phyloP scores from a whole-genome alignment of 2,797 vertebrate genomes.

The Sciurus carolinensis region DNA sequence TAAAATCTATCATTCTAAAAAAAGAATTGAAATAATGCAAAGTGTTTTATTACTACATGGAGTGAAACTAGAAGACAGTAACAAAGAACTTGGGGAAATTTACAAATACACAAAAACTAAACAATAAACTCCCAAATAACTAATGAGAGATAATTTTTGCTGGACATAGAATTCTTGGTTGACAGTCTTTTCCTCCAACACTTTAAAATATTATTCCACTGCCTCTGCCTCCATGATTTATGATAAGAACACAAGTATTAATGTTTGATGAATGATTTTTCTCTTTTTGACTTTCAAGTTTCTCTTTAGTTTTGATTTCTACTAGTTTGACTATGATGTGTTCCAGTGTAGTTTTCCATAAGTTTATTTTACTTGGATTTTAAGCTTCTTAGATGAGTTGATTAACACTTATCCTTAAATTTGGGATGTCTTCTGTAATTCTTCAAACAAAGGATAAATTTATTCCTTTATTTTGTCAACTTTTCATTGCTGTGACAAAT shows the following conservation, averaged over 20 bases:
- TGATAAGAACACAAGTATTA: not conserved
- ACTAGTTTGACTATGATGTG: not conserved
- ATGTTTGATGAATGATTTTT: not conserved
- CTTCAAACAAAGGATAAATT: too few species aligned
- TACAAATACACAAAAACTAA: not conserved
- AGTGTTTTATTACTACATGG: not conserved
- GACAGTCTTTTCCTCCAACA: not conserved
- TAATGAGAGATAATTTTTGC: not conserved
- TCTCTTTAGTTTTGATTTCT: not conserved
- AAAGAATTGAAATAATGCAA: not conserved
- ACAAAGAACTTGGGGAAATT: not conserved
- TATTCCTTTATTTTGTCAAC: too few species aligned
- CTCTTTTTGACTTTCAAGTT: not conserved
- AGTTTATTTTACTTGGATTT: not conserved
- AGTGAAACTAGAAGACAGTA: not conserved
- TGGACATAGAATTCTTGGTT: not conserved
- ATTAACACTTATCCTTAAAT: too few species aligned
- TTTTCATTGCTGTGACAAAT: too few species aligned
- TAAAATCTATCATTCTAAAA: not conserved
- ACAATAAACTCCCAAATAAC: not conserved
- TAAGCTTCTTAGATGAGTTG: too few species aligned
- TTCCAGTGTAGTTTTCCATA: not conserved
- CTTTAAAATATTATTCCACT: too few species aligned
- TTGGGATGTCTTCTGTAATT: too few species aligned
- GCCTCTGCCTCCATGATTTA: not conserved